phyloP scores from a whole-genome alignment of 2,888 invertebrate genomes.

The Tiliacea aurago region DNA sequence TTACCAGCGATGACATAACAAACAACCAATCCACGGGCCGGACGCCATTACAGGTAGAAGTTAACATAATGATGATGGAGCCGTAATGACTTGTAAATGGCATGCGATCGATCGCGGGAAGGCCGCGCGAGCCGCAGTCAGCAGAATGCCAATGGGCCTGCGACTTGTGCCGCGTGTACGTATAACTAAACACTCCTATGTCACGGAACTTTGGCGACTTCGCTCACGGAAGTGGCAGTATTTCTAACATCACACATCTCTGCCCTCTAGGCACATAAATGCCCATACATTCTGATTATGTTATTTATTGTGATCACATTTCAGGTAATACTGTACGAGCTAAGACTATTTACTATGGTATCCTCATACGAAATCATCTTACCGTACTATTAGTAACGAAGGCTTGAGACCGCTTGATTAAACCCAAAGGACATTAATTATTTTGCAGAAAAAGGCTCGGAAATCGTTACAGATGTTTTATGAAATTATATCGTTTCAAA shows the following conservation, averaged over 20 bases:
- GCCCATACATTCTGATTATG: neutral
- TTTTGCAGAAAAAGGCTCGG: neutral
- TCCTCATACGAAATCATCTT: neutral
- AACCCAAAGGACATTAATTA: neutral
- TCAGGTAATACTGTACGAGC: neutral
- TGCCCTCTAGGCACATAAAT: neutral
- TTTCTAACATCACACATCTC: neutral
- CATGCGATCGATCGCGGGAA: neutral
- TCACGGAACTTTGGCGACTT: neutral
- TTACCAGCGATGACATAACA: slow-evolving; percentile 11
- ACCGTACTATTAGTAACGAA: neutral
- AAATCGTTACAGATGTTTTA: neutral
- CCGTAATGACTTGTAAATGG: slow-evolving; percentile 2
- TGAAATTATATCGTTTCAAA: neutral
- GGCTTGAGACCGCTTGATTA: neutral
- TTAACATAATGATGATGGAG: slow-evolving; percentile 25
- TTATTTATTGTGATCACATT: neutral
- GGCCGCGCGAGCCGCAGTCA: neutral
- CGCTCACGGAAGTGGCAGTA: neutral
- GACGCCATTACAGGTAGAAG: slow-evolving; percentile 1
- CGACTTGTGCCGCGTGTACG: neutral
- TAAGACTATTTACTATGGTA: too few species aligned
- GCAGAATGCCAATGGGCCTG: slow-evolving; percentile 13
- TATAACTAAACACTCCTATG: neutral
- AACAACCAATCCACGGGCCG: slow-evolving; percentile 8